These are phyloP conservation scores for Neodiprion lecontei DNA, from an alignment of 1,140 invertebrate genomes.

Conservation along the genomic window DNA sequence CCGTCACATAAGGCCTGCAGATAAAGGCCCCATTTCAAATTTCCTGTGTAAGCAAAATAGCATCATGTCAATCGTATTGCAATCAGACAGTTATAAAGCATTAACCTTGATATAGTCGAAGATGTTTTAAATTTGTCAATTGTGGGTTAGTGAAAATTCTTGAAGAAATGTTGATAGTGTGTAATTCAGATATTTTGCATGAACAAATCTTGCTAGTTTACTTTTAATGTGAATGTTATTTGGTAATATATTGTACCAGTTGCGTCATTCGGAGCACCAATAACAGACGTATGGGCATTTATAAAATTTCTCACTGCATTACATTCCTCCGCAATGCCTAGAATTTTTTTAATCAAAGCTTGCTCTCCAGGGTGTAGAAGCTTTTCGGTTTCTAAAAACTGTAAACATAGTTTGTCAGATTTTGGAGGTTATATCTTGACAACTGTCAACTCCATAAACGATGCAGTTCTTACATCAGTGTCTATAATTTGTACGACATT, in stretches of 20 bases:
- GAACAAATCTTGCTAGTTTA: constrained; percentile 10
- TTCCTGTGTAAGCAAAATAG: constrained; percentile 30
- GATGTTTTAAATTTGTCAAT: constrained; percentile 9
- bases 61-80: background rate
- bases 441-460: background rate
- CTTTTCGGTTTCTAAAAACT: constrained; percentile 49
- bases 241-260: constrained; percentile 16
- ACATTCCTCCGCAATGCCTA: constrained; percentile 49
- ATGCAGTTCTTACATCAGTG: constrained; percentile 43
- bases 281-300: constrained; percentile 8
- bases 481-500: constrained; percentile 50
- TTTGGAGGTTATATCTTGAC: background rate
- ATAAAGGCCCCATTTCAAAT: constrained; percentile 60
- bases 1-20: constrained; percentile 68
- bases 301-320: constrained; percentile 52
- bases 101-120: no score
- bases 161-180: constrained; percentile 3
- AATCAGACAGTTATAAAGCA: background rate
- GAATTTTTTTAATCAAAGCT: constrained; percentile 49
- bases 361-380: constrained; percentile 56
- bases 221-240: constrained; percentile 20
- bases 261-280: background rate
- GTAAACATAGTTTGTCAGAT: constrained; percentile 20
- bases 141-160: constrained; percentile 16
- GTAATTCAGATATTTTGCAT: constrained; percentile 6